Evolutionary conservation across 2,888 invertebrate species (phyloP), one percentile per base, ranked within the genome.

Genomic region (Cosmopolites sordidus): DNA sequence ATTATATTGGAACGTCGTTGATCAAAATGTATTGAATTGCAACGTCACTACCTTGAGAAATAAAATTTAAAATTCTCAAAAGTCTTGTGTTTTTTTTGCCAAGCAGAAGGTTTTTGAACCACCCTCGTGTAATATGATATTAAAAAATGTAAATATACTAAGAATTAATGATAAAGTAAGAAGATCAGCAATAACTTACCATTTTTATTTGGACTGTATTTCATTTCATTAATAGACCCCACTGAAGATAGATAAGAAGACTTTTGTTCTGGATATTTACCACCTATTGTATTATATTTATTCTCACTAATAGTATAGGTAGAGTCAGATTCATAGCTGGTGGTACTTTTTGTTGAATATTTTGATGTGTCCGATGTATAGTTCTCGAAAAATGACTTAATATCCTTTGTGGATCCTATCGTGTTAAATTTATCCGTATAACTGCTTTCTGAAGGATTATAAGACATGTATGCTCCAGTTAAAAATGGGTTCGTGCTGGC

Each of bases 401-500:
- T 59, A 9, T 66, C 66, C 58, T 69, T 70, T 2, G 66, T 64
- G 2, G 71, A 66, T 6, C 71, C 69, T 22, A 73, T 72, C 0
- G 73, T 73, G 60, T 71, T 72, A 58, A 69, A 74, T 60, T 74
- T 74, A 27, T 72, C 71, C 33, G 64, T 62, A 17, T 62, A 63
- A 44, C 59, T 64, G 43, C 51, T 59, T 14, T 69, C 67, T 12
- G 64, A 64, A 0, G 73, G 67, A 16, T 65, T 69, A 59, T 74
- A 74, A 50, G 71, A 71, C 62, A 75, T 60, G 56, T 75, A 75
- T 8, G 74, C 73, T 1, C 74, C 75, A 2, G 75, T 74, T 65
- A 83, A 72, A 72, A 83, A 83, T 51, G 83, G 83, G 72, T 83
- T 83, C 43, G 83, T 83, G 56, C 75, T 76, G n/a, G 73, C 73